Base-by-base conservation (phyloP, 1,140 invertebrate species). In the Cephus cinctus region DNA sequence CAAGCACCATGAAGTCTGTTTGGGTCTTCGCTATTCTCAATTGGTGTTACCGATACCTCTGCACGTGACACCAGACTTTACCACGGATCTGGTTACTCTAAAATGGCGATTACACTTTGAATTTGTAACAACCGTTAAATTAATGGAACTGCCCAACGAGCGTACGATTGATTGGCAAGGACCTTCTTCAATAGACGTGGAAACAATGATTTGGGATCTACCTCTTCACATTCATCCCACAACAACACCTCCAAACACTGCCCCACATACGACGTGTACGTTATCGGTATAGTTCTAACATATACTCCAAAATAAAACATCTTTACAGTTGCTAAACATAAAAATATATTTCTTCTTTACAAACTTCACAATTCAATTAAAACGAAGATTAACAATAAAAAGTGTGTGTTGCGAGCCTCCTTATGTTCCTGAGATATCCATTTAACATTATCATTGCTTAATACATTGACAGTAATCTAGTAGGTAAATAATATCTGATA, bases 141-240 rank as follows among this genome's bases (percentile, higher is more conserved):
- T 81, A 30, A 68, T 83, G 51, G 78, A 80, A 67, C 72, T 75
- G 60, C 57, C 78, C 19, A 57, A 67, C 14, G 65, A 80, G 19
- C 75, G 80, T n/a, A 80, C 79, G 27, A 73, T 74, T 20, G 83
- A 83, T 44, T 94, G 94, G 86, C 87, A 88, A 61, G 93, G 90
- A 14, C 93, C 94, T 0, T 75, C 85, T 4, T 84, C 84, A 50
- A 73, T 98, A 11, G 86, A 93, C 15, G 94, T 98, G 43, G 94
- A 98, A 76, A 98, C 95, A 6, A 97, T 98, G 93, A 87, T 96
- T 2, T 98, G 96, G 96, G 93, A 97, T 78, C 77, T 98, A 19
- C 95, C 95, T 3, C 86, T 98, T 32, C 90, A 89, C 63, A 85
- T 98, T 36, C 93, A 93, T 77, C 90, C 94, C 0, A 93, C 94